Evolutionary conservation across 2,797 vertebrate species (phyloP).

Genomic region (Sibirionetta formosa): DNA sequence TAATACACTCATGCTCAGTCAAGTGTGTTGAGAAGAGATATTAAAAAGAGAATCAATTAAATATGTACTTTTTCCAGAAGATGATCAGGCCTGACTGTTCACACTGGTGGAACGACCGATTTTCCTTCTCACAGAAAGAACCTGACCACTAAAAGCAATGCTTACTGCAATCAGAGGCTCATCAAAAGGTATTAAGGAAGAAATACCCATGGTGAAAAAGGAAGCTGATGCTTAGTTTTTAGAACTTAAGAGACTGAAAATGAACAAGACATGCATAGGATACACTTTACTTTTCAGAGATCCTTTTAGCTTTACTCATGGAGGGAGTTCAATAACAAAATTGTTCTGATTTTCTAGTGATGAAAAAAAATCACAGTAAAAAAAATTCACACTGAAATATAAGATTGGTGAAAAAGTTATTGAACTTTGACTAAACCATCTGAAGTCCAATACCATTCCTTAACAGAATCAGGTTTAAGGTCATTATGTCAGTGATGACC

Average conservation of each 20-base stretch:
- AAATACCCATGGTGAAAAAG: slow-evolving; percentile 35
- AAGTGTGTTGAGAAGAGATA: slow-evolving; percentile 9
- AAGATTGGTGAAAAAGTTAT: neutral
- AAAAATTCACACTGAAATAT: neutral
- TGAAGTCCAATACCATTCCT: neutral
- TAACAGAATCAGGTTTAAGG: neutral
- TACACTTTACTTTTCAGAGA: neutral
- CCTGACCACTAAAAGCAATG: slow-evolving; percentile 1
- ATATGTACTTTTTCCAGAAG: slow-evolving; percentile 17
- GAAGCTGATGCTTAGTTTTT: slow-evolving; percentile 22
- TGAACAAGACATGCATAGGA: neutral
- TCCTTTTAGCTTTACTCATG: slow-evolving; percentile 11
- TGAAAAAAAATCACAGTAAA: neutral
- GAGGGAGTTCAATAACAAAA: neutral
- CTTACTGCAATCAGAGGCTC: slow-evolving; percentile 41
- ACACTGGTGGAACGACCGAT: neutral
- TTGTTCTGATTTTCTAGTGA: neutral
- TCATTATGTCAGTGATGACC: neutral
- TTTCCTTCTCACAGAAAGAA: slow-evolving; percentile 16
- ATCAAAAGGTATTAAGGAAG: slow-evolving; percentile 35
- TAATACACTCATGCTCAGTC: neutral
- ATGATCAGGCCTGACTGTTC: neutral
- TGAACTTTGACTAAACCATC: neutral
- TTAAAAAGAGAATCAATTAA: slow-evolving; percentile 59
- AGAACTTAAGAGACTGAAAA: slow-evolving; percentile 42